Evolutionary conservation across 2,113 vertebrate genomes (phyloP).

Genomic region (Chroicocephalus ridibundus): DNA sequence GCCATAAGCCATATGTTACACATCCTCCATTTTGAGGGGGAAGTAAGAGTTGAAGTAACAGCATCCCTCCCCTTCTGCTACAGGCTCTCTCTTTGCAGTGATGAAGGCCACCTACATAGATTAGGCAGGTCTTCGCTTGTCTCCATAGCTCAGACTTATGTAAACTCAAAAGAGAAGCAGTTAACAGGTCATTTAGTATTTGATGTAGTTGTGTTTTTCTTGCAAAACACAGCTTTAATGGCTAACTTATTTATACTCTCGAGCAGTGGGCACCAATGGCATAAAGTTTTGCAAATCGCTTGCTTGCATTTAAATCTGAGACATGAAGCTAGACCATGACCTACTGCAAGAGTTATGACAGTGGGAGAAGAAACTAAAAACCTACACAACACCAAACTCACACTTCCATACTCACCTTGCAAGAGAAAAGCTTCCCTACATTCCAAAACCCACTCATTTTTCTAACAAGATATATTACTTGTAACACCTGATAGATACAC

Average conservation of each 20-base stretch:
- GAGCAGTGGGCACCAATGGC: background rate
- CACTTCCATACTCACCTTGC: background rate
- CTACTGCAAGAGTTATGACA: background rate
- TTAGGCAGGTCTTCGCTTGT: background rate
- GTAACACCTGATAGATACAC: background rate
- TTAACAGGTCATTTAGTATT: background rate
- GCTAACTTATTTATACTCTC: background rate
- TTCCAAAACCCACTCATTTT: background rate
- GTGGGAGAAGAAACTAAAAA: background rate
- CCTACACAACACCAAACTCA: background rate
- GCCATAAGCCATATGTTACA: background rate
- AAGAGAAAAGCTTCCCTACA: background rate
- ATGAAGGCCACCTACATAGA: background rate
- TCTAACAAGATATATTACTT: background rate
- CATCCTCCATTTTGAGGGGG: background rate
- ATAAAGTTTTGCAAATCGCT: background rate
- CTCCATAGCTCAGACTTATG: background rate
- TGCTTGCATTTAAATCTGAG: background rate
- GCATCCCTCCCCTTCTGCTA: background rate
- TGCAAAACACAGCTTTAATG: background rate
- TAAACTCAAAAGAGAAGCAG: background rate
- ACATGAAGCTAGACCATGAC: background rate
- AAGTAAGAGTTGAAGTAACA: background rate
- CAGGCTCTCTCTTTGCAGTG: background rate
- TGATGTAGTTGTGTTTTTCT: background rate